phyloP scores from a whole-genome alignment of 2,113 vertebrate genomes.

The Sitta europaea region DNA sequence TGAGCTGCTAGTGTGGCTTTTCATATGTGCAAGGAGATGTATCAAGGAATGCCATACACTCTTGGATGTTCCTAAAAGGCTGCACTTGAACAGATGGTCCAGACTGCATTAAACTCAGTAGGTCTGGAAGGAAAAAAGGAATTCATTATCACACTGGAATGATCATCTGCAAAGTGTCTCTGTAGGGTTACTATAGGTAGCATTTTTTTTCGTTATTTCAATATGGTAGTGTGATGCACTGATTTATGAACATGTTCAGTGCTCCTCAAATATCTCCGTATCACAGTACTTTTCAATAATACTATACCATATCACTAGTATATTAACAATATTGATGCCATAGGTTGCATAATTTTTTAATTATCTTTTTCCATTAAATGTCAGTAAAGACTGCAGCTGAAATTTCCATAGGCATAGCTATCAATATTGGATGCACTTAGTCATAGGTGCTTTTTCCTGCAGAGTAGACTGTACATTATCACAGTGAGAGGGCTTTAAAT shows the following conservation, averaged over 20 bases:
- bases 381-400: background rate
- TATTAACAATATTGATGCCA: background rate
- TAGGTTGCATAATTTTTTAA: background rate
- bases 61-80: background rate
- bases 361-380: background rate
- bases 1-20: background rate
- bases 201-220: background rate
- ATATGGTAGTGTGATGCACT: background rate
- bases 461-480: background rate
- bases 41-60: background rate
- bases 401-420: background rate
- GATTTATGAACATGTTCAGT: background rate
- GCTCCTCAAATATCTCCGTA: background rate
- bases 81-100: background rate
- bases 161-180: background rate
- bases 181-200: background rate
- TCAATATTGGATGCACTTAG: background rate
- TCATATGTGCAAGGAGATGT: background rate
- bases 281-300: background rate
- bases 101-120: background rate
- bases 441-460: background rate
- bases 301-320: accelerated
- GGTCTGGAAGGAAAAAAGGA: background rate
- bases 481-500: background rate
- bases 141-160: background rate